These are phyloP conservation scores for Naja naja DNA, from an alignment of 2,113 vertebrate genomes.

Conservation along the genomic window DNA sequence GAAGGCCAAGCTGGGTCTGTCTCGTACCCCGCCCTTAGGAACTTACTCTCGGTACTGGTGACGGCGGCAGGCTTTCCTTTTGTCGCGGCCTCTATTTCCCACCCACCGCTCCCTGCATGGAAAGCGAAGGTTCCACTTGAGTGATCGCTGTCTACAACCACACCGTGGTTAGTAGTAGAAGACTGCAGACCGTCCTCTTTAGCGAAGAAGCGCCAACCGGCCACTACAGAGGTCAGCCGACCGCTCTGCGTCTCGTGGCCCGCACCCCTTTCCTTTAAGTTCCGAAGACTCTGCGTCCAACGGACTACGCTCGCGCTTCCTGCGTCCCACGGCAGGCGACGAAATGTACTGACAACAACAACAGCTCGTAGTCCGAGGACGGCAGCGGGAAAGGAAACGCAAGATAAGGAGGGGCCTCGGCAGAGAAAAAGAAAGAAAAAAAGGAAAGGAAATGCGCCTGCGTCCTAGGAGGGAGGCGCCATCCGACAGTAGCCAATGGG, in stretches of 20 bases:
- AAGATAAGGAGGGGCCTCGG: conserved; percentile 10
- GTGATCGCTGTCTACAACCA: conserved; percentile 19
- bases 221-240: not conserved
- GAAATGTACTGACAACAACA: conserved; percentile 50
- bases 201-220: not conserved
- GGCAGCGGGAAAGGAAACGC: conserved; percentile 4
- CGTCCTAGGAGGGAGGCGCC: not conserved
- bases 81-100: conserved; percentile 19
- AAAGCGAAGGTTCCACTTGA: conserved; percentile 31
- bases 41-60: conserved; percentile 39
- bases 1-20: conserved; percentile 18
- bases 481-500: not conserved
- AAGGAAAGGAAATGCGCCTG: conserved; percentile 44
- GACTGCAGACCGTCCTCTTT: not conserved
- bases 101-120: conserved; percentile 41
- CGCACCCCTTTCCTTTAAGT: conserved; percentile 1
- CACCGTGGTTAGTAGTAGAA: not conserved
- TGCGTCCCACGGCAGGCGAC: conserved; percentile 22
- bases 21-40: conserved; percentile 15
- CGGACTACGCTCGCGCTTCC: conserved; percentile 1
- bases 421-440: not conserved
- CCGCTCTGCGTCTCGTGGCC: not conserved
- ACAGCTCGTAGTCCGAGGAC: conserved; percentile 25
- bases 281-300: not conserved
- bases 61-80: not conserved